Base-by-base conservation (phyloP, 2,888 invertebrate genomes). In the Falcaria lacertinaria region DNA sequence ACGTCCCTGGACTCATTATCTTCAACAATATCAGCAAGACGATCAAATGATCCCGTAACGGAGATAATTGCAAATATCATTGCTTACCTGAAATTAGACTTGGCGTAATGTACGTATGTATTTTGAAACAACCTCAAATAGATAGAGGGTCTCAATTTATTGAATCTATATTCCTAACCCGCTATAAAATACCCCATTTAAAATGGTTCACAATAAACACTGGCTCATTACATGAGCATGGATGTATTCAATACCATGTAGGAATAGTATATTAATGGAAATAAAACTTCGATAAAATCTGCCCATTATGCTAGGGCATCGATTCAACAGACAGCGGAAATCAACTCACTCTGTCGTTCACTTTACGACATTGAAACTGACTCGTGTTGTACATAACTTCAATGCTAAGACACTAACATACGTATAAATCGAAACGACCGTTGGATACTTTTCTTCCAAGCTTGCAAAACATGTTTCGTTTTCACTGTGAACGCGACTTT, bases 261-360 rank as follows among this genome's bases (percentile, higher is more conserved):
- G 61, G 71, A 75, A 80, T 76, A 74, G 79, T 75, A 79, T 83
- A 77, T 71, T 73, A 79, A 76, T 69, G 56, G 59, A 57, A 72
- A 58, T 64, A 65, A 69, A 61, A 69, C 60, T 65, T 64, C 74
- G 69, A 76, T 78, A 77, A 77, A 80, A 71, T 63, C 62, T 45
- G 52, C 54, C 60, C 74, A 73, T 77, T 74, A 79, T 69, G 54
- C 64, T 64, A 51, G 57, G 64, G 64, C 66, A 64, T 63, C 69
- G 70, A 69, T 56, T 66, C 69, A 54, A 66, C 68, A 67, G 50
- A 60, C 55, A 52, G 50, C 47, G 55, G 49, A 56, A 51, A 47
- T 70, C 69, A 71, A 75, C 71, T 57, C 64, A 75, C 80, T 76
- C 73, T 69, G 76, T 79, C 60, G 64, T 60, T 52, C 63, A 70